Base-by-base conservation (phyloP, 2,888 invertebrate genomes). In the Aphodius sticticus region DNA sequence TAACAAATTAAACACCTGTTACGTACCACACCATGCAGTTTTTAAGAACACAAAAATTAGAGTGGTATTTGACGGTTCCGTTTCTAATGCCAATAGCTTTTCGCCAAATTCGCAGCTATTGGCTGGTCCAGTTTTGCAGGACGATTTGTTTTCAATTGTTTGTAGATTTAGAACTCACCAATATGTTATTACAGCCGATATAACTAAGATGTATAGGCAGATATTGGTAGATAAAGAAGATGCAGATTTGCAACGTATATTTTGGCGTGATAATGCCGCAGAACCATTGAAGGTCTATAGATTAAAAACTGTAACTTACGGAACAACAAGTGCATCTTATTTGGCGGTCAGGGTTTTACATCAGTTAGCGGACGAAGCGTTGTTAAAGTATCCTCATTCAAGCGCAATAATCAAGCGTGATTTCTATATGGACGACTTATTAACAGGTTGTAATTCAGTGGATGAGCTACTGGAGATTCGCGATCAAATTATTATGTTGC, bases 141-240 rank as follows among this genome's bases (percentile, higher is more conserved):
- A 53, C 53, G 53, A 53, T 12, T 53, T 53, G 53, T 53, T 53
- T 53, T 53, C 81, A 15, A 84, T 87, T 12, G 75, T 89, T 5
- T 16, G 86, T 6, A 77, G 86, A 15, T 87, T 86, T 79, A 81
- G 86, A 16, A 81, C 75, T 0, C 79, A 84, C 35, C 69, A 81
- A 15, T 82, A 84, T 38, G 85, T 85, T 6, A 53, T 87, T 1
- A 82, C 81, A 6, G 85, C 84, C 0, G 86, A 87, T 75, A 82
- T 88, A n/a, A 78, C 80, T 6, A 83, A 86, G 79, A 87, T 87
- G 84, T 88, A 85, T 74, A 81, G 84, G 0, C 85, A 86, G 79
- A 83, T 87, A 9, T 12, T 76, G n/a, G 77, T 86, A 0, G 77
- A 84, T 16, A 80, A 82, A 6, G 77, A 82, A 0, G 82, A 87